Evolutionary conservation across 2,888 invertebrate genomes (phyloP), one percentile per base, ranked within the genome.

Genomic region (Mimumesa dahlbomi): DNA sequence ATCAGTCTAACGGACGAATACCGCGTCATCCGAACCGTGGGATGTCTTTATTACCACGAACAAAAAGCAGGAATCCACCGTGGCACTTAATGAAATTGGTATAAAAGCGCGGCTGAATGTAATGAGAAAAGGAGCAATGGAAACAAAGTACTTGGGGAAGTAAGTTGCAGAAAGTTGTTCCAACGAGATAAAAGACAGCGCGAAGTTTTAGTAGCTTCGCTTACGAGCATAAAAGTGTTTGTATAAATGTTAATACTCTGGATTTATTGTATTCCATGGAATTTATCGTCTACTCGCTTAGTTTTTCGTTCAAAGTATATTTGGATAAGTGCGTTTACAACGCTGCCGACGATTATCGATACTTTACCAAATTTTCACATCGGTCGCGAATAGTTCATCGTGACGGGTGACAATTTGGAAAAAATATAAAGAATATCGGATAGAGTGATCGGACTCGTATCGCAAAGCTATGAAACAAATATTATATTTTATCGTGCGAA

Each of bases 21-120:
- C 42, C 14, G 13, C 9, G 18, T 36, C 38, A 11, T 16, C 21
- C 22, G 18, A 25, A 36, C 42, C 18, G 7, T 9, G 36, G 2
- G 13, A 49, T 29, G 21, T 52, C 31, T 61, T 65, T 46, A 52
- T 46, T 52, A 18, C 38, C 1, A 9, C 9, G 16, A 9, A 29
- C 40, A 65, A 62, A 48, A 42, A 54, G 36, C 42, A 11, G 3
- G 22, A 14, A 54, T 48, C 25, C 18, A 18, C 49, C 40, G 18
- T 19, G 9, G 34, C 48, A 66, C 48, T 61, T 66, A 62, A 54
- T 62, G 34, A 62, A 61, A 66, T 66, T 49, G 49, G 40, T 18
- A 45, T 19, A 45, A 50, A 14, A 11, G 18, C 31, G 52, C 29
- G 45, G 3, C 14, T 7, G 14, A 40, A 31, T 61, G 40, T 53